Percentiles rank a stretch among this genome's conserved stretches.
These are phyloP conservation scores for Euclidia mi DNA, from an alignment of 2,888 invertebrate genomes.

Conservation along the genomic window DNA sequence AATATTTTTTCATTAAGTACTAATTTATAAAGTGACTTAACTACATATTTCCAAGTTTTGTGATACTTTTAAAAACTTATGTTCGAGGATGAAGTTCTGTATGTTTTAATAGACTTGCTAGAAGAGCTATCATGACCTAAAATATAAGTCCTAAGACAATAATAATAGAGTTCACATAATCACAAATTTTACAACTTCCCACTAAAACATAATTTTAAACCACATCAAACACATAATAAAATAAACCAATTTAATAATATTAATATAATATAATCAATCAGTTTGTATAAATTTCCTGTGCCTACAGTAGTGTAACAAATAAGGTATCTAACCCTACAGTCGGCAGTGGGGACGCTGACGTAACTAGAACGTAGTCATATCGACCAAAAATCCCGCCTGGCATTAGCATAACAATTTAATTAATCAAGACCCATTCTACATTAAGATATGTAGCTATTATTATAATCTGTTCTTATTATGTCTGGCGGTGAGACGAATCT, in stretches of 20 bases:
- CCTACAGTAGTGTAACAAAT: constrained; percentile 12
- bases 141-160: no score
- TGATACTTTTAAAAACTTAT: no score
- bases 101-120: no score
- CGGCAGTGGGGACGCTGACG: constrained; percentile 30
- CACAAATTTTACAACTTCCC: no score
- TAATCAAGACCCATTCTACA: constrained; percentile 75
- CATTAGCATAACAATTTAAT: constrained; percentile 86
- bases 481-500: constrained; percentile 1
- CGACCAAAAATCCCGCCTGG: constrained; percentile 78
- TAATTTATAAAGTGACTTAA: no score
- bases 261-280: constrained; percentile 10
- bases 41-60: no score
- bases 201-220: no score
- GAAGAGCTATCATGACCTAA: no score
- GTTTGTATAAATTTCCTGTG: background rate
- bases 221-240: no score
- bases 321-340: constrained; percentile 22
- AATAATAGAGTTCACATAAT: no score
- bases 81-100: no score
- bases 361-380: constrained; percentile 52
- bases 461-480: constrained; percentile 23
- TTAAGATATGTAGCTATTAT: constrained; percentile 55
- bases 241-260: background rate
- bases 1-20: no score